Conservation (phyloP, 2,113 vertebrate genomes). For the Antennarius striatus region DNA sequence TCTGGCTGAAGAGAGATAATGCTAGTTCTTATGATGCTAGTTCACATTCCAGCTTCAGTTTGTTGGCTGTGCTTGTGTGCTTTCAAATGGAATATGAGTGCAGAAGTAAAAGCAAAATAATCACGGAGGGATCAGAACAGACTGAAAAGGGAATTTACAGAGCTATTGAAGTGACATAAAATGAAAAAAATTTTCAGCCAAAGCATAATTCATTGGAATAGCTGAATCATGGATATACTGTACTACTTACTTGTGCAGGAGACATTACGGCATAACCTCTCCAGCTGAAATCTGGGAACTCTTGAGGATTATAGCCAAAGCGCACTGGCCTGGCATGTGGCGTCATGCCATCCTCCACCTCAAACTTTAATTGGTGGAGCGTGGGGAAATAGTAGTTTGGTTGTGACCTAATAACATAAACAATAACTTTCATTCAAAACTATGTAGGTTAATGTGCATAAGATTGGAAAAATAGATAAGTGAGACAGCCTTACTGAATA, state of each 20-base stretch:
- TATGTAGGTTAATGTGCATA: no score
- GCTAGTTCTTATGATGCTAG: constrained; percentile 69
- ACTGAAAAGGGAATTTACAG: constrained; percentile 19
- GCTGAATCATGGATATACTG: background rate
- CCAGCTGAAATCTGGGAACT: constrained; percentile 92
- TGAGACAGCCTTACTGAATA: constrained; percentile 79
- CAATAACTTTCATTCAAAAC: background rate
- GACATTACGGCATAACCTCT: constrained; percentile 90
- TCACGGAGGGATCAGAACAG: constrained; percentile 17
- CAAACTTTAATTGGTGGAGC: constrained; percentile 91
- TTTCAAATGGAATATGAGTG: constrained; percentile 32
- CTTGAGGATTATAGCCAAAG: constrained; percentile 85
- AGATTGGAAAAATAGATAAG: background rate
- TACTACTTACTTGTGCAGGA: constrained; percentile 82
- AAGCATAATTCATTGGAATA: background rate
- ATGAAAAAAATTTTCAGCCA: background rate
- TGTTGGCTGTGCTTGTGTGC: background rate
- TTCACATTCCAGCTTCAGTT: constrained; percentile 36
- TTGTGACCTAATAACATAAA: constrained; percentile 77
- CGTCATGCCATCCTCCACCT: constrained; percentile 87
- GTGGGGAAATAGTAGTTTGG: constrained; percentile 85
- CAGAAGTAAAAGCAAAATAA: constrained; percentile 43
- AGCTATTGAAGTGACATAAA: constrained; percentile 9
- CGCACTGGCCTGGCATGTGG: constrained; percentile 79
- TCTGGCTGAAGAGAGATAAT: constrained; percentile 84